Evolutionary conservation across 2,888 invertebrate species (phyloP), one percentile per base, ranked within the genome.

Genomic region (Tyria jacobaeae): DNA sequence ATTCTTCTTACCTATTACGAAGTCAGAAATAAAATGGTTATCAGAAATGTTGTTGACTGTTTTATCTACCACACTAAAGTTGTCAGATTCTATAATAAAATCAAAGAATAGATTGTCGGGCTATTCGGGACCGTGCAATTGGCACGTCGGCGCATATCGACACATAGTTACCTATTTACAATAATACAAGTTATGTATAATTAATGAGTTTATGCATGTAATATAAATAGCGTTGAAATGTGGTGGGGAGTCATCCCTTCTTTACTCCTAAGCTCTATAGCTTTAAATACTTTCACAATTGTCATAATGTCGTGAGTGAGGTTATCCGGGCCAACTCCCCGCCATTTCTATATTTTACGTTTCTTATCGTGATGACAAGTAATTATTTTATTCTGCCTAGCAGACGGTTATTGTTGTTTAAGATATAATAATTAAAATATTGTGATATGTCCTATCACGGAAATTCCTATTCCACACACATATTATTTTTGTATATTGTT

Each of bases 401-500:
- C 89, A 84, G 85, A 74, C 75, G 78, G 71, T 71, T 76, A 78
- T 83, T 81, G 82, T 84, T 80, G 85, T 78, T 82, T 85, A 83
- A 85, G 83, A 76, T 83, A 79, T 79, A 80, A 81, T 81, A 82
- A 78, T 79, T 85, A 87, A 84, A 80, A 89, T 89, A 91, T 92
- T 92, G 92, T 91, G 92, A 92, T 86, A 78, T 89, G 81, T 74
- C 88, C 89, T 88, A 84, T 90, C 90, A 89, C 91, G 88, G 88
- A 88, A 85, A 90, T 89, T 91, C 91, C 91, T 91, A 90, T 89
- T 90, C 90, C 90, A 91, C 89, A 82, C 87, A 89, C 88, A 85
- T 89, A 81, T 90, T 91, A 88, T 90, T 90, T 90, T 90, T 89
- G 86, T 90, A 87, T 88, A 88, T 88, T 86, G 81, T 89, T 89